Evolutionary conservation across 2,113 vertebrate species (phyloP).

Genomic region (Elaphurus davidianus): DNA sequence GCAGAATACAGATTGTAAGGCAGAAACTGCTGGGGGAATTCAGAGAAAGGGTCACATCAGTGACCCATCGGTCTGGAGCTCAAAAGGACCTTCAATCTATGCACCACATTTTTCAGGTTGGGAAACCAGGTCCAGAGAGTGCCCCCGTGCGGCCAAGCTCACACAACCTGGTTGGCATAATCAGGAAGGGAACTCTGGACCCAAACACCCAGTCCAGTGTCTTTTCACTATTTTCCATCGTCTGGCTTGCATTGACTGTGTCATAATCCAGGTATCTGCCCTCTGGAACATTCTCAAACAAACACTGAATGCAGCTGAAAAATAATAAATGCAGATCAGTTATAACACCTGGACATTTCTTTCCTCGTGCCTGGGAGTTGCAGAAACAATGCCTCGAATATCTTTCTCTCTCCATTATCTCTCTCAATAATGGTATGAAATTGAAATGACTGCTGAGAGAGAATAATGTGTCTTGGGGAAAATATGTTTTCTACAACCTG

Average conservation of each 20-base stretch:
- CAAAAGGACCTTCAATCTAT: background rate
- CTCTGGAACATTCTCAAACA: slow-evolving; percentile 10
- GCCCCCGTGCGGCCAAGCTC: background rate
- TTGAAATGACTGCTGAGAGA: slow-evolving; percentile 28
- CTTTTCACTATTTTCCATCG: background rate
- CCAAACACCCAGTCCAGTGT: background rate
- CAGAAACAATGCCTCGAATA: slow-evolving; percentile 17
- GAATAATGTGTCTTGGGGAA: background rate
- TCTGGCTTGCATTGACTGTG: background rate
- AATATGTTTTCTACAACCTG: background rate
- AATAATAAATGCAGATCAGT: slow-evolving; percentile 8
- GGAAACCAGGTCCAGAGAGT: background rate
- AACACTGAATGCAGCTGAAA: background rate
- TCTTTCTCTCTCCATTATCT: slow-evolving; percentile 5
- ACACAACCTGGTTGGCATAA: background rate
- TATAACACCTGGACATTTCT: slow-evolving; percentile 27
- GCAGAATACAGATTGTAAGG: background rate
- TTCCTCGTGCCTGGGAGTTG: background rate
- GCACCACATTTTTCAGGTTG: background rate
- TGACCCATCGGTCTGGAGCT: background rate
- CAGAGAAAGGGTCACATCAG: background rate
- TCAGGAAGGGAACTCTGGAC: background rate
- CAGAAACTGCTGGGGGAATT: background rate
- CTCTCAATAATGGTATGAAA: slow-evolving; percentile 28
- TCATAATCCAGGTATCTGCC: background rate